Conservation (phyloP, 2,797 vertebrate genomes). For the Arnoldichthys spilopterus region DNA sequence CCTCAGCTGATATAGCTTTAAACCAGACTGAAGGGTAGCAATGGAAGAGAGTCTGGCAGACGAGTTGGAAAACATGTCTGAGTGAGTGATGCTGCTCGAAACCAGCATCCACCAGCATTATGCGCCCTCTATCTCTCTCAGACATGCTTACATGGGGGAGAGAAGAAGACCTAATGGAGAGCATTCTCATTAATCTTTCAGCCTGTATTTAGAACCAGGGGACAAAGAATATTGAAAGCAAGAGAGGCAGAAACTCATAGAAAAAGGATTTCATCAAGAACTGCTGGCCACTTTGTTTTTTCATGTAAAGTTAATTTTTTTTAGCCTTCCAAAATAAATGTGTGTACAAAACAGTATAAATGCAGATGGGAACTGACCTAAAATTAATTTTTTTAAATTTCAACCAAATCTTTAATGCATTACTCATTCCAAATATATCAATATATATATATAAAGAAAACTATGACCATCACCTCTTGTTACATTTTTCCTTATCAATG, state of each 20-base stretch:
- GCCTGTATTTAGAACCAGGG: not conserved
- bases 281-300: not conserved
- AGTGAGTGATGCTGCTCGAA: not conserved
- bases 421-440: no score
- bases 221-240: not conserved
- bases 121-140: not conserved
- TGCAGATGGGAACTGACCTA: no score
- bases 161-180: not conserved
- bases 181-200: not conserved
- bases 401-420: no score
- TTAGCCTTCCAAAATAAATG: not conserved
- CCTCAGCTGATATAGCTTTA: not conserved
- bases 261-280: not conserved
- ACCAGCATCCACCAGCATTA: not conserved
- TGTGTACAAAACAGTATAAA: not conserved
- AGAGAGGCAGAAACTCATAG: not conserved
- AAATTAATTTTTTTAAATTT: no score
- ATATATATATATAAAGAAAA: no score
- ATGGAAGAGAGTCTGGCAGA: not conserved
- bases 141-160: not conserved
- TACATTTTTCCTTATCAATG: no score
- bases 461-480: no score
- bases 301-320: not conserved
- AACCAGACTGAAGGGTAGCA: not conserved
- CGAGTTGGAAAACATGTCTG: not conserved